These are phyloP conservation scores for Poeciliopsis retropinna DNA, from an alignment of 2,113 vertebrate genomes.

Conservation along the genomic window DNA sequence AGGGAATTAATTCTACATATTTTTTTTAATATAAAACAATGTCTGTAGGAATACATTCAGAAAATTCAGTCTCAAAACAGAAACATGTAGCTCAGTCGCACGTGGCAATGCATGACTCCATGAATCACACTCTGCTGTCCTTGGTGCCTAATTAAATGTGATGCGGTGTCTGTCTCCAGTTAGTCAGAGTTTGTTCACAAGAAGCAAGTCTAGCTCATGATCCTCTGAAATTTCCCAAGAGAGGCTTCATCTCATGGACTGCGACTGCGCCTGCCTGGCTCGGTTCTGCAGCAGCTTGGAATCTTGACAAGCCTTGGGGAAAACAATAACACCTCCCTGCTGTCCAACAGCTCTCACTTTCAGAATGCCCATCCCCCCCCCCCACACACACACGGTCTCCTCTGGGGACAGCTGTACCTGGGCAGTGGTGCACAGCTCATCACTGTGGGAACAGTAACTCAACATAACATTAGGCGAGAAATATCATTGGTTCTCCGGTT, in stretches of 20 bases:
- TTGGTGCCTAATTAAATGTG: constrained; percentile 46
- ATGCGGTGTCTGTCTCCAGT: constrained; percentile 21
- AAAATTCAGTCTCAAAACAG: background rate
- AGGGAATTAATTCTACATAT: too few species aligned
- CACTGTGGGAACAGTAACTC: constrained; percentile 21
- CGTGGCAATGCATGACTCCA: background rate
- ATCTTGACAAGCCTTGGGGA: constrained; percentile 19
- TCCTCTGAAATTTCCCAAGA: constrained; percentile 52
- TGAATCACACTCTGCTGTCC: constrained; percentile 32
- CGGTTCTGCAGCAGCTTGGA: constrained; percentile 36
- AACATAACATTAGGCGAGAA: constrained; percentile 3
- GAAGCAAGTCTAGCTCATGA: constrained; percentile 36
- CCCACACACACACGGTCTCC: background rate
- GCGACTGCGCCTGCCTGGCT: constrained; percentile 44
- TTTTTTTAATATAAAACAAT: too few species aligned
- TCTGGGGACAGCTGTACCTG: constrained; percentile 20
- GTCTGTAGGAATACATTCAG: background rate
- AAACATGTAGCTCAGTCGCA: constrained; percentile 19
- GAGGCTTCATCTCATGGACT: constrained; percentile 1
- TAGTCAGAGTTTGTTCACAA: constrained; percentile 23
- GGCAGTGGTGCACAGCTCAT: constrained; percentile 23
- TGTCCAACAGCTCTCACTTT: constrained; percentile 10
- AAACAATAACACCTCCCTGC: background rate
- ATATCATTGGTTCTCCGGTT: background rate
- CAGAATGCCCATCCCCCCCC: too few species aligned